phyloP scores from a whole-genome alignment of 2,888 invertebrate genomes.

The Parnassius mnemosyne region DNA sequence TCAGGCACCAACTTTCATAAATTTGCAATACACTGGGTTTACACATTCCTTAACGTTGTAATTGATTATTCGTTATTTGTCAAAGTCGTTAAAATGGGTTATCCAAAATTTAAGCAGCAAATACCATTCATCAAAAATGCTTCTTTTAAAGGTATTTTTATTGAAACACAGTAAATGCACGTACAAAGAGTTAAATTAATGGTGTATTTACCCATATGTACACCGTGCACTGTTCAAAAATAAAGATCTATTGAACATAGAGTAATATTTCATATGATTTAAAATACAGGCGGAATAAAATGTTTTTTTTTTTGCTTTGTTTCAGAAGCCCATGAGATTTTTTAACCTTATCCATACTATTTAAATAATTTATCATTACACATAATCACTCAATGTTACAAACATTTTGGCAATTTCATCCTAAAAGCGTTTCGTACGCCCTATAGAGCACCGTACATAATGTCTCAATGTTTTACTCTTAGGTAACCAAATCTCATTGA shows the following conservation, averaged over 20 bases:
- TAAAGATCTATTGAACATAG: constrained; percentile 25
- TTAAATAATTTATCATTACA: neutral
- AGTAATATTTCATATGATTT: constrained; percentile 28
- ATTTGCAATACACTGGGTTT: constrained; percentile 8
- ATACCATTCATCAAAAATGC: constrained; percentile 21
- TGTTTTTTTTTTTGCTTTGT: constrained; percentile 20
- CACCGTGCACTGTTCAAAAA: constrained; percentile 25
- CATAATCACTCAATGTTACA: neutral
- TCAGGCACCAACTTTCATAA: constrained; percentile 13
- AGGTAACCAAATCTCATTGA: constrained; percentile 20
- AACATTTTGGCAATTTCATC: neutral
- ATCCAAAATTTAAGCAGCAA: neutral
- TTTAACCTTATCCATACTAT: neutral
- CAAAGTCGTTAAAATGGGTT: constrained; percentile 3
- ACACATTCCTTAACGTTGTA: neutral
- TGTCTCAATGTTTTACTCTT: neutral
- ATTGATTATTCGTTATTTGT: too few species aligned
- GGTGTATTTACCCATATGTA: constrained; percentile 25
- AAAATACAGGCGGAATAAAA: constrained; percentile 29
- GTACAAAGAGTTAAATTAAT: constrained; percentile 26
- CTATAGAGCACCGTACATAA: constrained; percentile 11
- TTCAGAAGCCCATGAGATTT: constrained; percentile 26
- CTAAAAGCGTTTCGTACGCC: neutral
- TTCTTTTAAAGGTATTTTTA: constrained; percentile 24
- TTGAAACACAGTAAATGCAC: constrained; percentile 28